Evolutionary conservation across 1,140 invertebrate genomes (phyloP), one percentile per base, ranked within the genome.

Genomic region (Argopecten irradians): DNA sequence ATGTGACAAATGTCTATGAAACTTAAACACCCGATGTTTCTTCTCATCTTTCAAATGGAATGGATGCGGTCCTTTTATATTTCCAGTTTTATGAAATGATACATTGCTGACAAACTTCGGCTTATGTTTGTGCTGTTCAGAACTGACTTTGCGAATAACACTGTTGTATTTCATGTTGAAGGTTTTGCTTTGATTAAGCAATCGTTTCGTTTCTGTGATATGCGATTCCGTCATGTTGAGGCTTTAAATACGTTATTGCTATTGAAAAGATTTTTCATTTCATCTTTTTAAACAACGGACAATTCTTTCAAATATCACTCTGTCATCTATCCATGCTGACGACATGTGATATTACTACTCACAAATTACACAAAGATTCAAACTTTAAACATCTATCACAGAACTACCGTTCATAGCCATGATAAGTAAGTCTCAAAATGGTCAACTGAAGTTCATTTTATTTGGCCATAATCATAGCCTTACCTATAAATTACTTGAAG

Each of bases 141-240:
- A 71, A 71, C 55, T 71, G 55, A 71, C 28, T n/a, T 71, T 71
- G 3, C 55, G 55, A 28, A n/a, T 5, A 1, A 71, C 55, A 71
- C 55, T 71, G n/a, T 71, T 71, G 55, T 71, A 71, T n/a, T 71
- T 71, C 55, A 71, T 71, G 22, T 71, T 71, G 55, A 71, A 71
- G 1, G 55, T 71, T 71, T 71, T 71, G 13, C 55, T 71, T 3
- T 16, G 55, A n/a, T 71, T 71, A 28, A n/a, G 13, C 22, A 71
- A 7, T n/a, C 55, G 22, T 71, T 28, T n/a, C 0, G 55, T 71
- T 3, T 71, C 55, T n/a, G 55, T 5, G 22, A n/a, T 28, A 11
- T 71, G n/a, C 1, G 5, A 28, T n/a, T 71, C 55, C 22, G n/a
- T n/a, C 55, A 71, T 71, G 55, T 28, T 22, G 22, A 16, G 22